phyloP scores from a whole-genome alignment of 2,797 vertebrate species.

The Hirundo rustica region DNA sequence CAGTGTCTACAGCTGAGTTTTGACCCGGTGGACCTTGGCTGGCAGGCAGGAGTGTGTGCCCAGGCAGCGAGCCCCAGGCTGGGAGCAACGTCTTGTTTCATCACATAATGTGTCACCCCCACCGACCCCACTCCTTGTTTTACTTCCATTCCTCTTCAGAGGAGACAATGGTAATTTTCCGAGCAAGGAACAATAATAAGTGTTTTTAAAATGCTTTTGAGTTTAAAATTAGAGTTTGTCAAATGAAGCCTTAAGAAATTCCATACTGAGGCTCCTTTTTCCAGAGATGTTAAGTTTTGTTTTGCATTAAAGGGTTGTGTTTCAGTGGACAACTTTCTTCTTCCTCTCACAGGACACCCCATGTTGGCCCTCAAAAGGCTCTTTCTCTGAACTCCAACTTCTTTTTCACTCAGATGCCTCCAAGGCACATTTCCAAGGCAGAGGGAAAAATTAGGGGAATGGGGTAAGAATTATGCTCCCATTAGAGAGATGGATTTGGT shows the following conservation, averaged over 20 bases:
- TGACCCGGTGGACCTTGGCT: constrained; percentile 48
- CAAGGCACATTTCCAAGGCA: background rate
- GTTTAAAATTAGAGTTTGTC: background rate
- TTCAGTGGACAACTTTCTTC: background rate
- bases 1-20: constrained; percentile 21
- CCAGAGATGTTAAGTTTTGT: background rate
- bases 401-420: background rate
- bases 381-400: background rate
- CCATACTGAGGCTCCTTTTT: background rate
- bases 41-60: background rate
- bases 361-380: background rate
- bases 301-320: background rate
- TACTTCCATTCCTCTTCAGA: background rate
- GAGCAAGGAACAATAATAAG: background rate
- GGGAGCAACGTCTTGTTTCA: background rate
- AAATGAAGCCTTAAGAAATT: background rate
- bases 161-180: background rate
- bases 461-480: background rate
- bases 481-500: background rate
- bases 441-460: background rate
- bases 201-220: background rate
- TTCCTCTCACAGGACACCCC: background rate
- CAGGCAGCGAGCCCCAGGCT: background rate
- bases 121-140: background rate
- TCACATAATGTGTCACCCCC: background rate